Evolutionary conservation across 1,140 invertebrate species (phyloP), one percentile per base, ranked within the genome.

Genomic region (Heliconius congener): DNA sequence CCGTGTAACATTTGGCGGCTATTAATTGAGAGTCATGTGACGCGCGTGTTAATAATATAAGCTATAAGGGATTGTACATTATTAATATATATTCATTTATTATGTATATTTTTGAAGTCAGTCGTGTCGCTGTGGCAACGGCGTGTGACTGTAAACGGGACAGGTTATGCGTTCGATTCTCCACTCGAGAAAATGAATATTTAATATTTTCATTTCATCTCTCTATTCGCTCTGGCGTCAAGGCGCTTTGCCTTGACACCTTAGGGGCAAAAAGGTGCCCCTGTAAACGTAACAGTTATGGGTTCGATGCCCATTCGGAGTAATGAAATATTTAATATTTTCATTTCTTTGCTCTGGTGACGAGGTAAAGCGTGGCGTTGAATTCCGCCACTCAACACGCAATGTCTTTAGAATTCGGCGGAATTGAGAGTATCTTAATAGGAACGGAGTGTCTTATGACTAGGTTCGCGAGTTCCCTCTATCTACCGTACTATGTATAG

Each of bases 1-100:
- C 57, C 9, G 19, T 23, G 57, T 60, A 60, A 60, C 57, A 60
- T 60, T 60, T 60, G 57, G 57, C 8, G 57, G 57, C 2, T 60
- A 60, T 60, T 60, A 60, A 60, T 60, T 11, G 57, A 60, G 57
- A 60, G 57, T 27, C 57, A 60, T 60, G 55, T 60, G 57, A 57
- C 57, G 57, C 42, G 42, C 42, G 42, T 60, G 57, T 60, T 60
- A 60, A 60, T 60, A 23, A 60, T 60, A 60, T 60, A 60, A 60
- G 57, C 57, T 60, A 23, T 23, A 13, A n/a, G 23, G 8, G 57
- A 4, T 60, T 60, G 8, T 23, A 60, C 27, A 3, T 60, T n/a
- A 19, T 11, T 27, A 60, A 27, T 2, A 46, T 46, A 46, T 46
- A 46, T 46, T 16, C 4, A 46, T 46, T 46, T 46, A 16, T 11